phyloP scores from a whole-genome alignment of 2,888 invertebrate genomes.

The Cryptus viduatorius region DNA sequence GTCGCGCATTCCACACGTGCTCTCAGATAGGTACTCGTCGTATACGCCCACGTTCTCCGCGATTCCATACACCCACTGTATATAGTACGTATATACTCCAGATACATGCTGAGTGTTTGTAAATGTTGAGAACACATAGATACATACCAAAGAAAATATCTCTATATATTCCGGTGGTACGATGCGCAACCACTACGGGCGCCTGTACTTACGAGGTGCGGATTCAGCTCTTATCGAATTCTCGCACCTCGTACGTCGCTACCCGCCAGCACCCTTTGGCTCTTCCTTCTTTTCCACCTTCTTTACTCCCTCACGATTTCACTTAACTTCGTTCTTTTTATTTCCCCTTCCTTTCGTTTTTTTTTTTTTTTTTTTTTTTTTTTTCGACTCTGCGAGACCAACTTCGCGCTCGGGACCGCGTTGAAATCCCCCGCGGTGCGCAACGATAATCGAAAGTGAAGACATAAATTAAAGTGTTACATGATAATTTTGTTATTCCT shows the following conservation, averaged over 20 bases:
- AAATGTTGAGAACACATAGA: constrained; percentile 12
- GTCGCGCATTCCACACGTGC: constrained; percentile 72
- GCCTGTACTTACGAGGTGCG: constrained; percentile 63
- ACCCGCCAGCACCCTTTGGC: constrained; percentile 29
- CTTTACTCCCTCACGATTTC: constrained; percentile 59
- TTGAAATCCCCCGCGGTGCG: not conserved
- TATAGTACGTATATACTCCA: constrained; percentile 23
- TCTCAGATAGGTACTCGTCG: constrained; percentile 67
- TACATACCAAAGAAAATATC: constrained; percentile 38
- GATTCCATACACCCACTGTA: constrained; percentile 59
- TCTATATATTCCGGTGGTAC: constrained; percentile 39
- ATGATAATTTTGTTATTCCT: constrained; percentile 36
- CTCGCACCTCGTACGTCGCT: constrained; percentile 66
- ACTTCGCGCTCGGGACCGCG: constrained; percentile 6
- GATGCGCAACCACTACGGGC: constrained; percentile 46
- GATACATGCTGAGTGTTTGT: constrained; percentile 10
- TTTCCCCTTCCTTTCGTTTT: constrained; percentile 14
- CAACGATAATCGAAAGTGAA: constrained; percentile 59
- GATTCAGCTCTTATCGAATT: constrained; percentile 66
- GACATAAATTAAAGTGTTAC: constrained; percentile 47
- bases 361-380: constrained; percentile 29
- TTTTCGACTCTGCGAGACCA: not conserved
- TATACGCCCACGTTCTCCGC: constrained; percentile 69
- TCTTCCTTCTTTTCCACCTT: constrained; percentile 19
- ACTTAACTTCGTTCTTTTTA: constrained; percentile 41